Evolutionary conservation across 64 coral and sea anemone genomes (phyloP).

Genomic region (Porites australiensis): DNA sequence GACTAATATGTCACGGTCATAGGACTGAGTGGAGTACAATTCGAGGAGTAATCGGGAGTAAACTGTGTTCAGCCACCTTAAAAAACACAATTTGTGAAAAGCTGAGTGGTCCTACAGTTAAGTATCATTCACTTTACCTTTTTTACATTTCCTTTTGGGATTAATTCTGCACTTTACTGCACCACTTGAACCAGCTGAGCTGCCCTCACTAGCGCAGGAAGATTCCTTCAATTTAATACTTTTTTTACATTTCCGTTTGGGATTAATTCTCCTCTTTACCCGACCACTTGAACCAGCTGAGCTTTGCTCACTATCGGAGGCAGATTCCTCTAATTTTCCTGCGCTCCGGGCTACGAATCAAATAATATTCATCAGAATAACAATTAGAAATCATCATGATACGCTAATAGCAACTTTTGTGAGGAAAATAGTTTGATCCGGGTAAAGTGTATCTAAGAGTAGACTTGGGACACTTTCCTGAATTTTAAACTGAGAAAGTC

Average conservation of each 20-base stretch:
- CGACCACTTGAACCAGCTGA: neutral
- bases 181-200: neutral
- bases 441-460: too few relatives aligned
- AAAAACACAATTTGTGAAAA: too few relatives aligned
- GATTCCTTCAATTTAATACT: neutral
- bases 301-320: neutral
- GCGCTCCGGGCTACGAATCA: neutral
- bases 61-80: too few relatives aligned
- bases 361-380: neutral
- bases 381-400: neutral
- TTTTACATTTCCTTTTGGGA: constrained; percentile 34
- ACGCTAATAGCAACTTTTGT: neutral
- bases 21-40: too few relatives aligned
- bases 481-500: too few relatives aligned
- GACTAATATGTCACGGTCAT: too few relatives aligned
- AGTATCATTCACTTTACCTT: neutral
- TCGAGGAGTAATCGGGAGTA: too few relatives aligned
- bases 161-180: neutral
- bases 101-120: too few relatives aligned
- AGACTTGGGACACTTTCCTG: too few relatives aligned
- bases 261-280: neutral
- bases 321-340: neutral
- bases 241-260: constrained; percentile 22
- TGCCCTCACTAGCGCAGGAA: neutral
- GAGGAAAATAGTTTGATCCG: too few relatives aligned